Base-by-base conservation (phyloP, 2,113 vertebrate species). In the Pyxicephalus adspersus region DNA sequence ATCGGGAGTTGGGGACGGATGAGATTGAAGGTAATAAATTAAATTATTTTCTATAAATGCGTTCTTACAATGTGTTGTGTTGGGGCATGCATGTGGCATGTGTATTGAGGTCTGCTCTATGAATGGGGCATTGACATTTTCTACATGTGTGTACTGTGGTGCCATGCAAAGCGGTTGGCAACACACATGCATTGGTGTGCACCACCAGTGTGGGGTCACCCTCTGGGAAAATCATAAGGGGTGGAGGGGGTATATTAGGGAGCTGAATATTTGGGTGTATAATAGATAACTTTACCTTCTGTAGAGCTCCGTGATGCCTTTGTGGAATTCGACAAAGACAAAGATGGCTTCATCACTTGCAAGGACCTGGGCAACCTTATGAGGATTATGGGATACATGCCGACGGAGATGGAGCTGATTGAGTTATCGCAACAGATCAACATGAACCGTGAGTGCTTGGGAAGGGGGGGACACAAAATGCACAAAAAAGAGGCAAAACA, bases 331-430 rank as follows among this genome's bases (percentile, higher is more conserved):
- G 97, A 98, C 89, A 94, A 95, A 1, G 96, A 99, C 84, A 94
- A 83, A 0, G 97, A 99, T 0, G 97, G 97, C 0, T 99, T 95
- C 87, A 94, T 99, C 85, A 97, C 96, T 89, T 97, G 94, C 89
- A 95, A 95, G 80, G 97, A 98, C 70, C 94, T 99, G 86, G 97
- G 97, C 9, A 95, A 96, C 80, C 97, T 97, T 86, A 99, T 99
- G 97, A 91, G 97, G 80, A 97, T 96, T 0, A 94, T 99, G 95
- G 97, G 97, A 9, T 99, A 97, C 89, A 99, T 99, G 97, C 97
- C 97, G 83, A 98, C 97, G 0, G 97, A 99, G 85, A 99, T 99
- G 97, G 97, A 99, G 83, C 95, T 99, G 83, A 95, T 99, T 8
- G 96, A 99, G 89, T 92, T 99, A 23, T 97, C 96, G 0, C 97